Percentiles rank a stretch among this genome's conserved stretches.
Conservation (phyloP, 2,888 invertebrate species). For the Stratiomys singularior region DNA sequence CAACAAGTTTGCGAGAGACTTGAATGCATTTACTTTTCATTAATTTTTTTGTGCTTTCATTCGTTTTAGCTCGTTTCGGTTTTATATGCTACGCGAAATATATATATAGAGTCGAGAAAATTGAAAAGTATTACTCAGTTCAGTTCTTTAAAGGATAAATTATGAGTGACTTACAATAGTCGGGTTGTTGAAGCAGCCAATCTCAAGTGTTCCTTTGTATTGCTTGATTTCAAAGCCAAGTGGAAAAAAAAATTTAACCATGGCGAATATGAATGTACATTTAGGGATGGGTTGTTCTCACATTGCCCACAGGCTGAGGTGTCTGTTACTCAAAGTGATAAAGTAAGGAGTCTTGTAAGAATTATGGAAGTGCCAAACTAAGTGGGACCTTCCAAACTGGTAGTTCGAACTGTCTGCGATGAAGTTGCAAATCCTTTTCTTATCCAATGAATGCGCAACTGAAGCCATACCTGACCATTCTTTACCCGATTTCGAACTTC, state of each 20-base stretch:
- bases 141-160: conserved; percentile 4
- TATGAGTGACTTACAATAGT: conserved; percentile 19
- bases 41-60: conserved; percentile 2
- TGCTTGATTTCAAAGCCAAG: not conserved
- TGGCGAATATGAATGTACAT: not conserved
- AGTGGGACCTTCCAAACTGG: too few relatives aligned
- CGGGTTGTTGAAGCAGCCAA: not conserved
- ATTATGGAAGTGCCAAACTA: too few relatives aligned
- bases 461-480: too few relatives aligned
- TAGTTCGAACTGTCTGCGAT: too few relatives aligned
- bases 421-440: too few relatives aligned
- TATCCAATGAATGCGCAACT: too few relatives aligned
- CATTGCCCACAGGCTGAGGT: too few relatives aligned
- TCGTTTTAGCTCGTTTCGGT: not conserved
- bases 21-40: conserved; percentile 41
- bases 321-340: too few relatives aligned
- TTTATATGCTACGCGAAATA: not conserved
- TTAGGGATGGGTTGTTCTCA: too few relatives aligned
- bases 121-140: not conserved
- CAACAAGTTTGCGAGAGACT: conserved; percentile 34
- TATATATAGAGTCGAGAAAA: not conserved
- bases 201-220: not conserved
- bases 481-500: not conserved
- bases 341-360: too few relatives aligned
- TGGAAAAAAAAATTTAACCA: not conserved